Evolutionary conservation across 2,797 vertebrate species (phyloP).

Genomic region (Emydoidea blandingii): DNA sequence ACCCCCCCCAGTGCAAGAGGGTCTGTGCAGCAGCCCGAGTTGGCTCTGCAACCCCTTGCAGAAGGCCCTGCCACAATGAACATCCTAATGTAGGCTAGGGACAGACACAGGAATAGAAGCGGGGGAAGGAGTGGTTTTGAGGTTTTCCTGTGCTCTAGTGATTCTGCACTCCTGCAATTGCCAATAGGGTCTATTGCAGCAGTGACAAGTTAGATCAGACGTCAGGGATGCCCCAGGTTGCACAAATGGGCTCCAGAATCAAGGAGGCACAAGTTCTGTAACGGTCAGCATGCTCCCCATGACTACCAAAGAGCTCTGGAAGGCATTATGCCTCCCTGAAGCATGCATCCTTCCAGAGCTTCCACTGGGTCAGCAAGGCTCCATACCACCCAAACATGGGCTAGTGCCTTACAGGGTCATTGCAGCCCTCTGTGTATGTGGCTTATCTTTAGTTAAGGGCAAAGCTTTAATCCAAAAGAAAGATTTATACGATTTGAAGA

Average conservation of each 20-base stretch:
- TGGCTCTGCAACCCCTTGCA: background rate
- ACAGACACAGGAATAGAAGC: background rate
- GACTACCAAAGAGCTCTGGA: background rate
- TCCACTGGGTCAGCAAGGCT: background rate
- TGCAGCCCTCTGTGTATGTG: background rate
- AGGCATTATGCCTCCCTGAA: background rate
- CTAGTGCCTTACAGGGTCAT: background rate
- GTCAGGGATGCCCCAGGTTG: background rate
- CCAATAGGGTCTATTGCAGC: background rate
- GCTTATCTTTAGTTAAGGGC: background rate
- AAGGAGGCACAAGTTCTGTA: background rate
- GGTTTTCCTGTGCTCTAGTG: background rate
- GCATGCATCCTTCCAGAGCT: background rate
- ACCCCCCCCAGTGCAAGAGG: background rate
- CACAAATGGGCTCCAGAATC: background rate
- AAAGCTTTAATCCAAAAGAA: background rate
- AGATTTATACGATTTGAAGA: too few species aligned
- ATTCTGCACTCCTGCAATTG: background rate
- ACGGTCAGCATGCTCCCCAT: background rate
- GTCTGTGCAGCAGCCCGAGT: background rate
- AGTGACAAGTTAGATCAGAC: background rate
- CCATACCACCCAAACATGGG: background rate
- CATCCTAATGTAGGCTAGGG: background rate
- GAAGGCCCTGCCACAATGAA: background rate
- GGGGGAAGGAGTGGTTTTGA: background rate